A percentile compares a stretch with the other conserved stretches of the same genome.
Conservation (phyloP, 2,888 invertebrate species). For the Sinhomidia bicolor region DNA sequence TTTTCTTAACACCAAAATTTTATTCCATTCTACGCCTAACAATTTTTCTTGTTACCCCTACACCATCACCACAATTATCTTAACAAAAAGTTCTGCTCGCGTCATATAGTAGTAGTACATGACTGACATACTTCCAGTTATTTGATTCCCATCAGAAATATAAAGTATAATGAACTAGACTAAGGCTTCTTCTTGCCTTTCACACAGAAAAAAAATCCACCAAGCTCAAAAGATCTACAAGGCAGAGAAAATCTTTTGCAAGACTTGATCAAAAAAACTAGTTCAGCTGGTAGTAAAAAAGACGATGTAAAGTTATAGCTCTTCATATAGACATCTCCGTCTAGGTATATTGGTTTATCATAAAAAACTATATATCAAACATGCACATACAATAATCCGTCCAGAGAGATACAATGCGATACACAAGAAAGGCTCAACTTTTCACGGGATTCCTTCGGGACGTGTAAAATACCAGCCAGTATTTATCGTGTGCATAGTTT, state of each 20-base stretch:
- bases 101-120: too few species aligned
- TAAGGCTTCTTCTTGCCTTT: background rate
- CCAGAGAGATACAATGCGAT: background rate
- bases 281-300: too few species aligned
- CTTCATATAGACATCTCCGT: background rate
- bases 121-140: too few species aligned
- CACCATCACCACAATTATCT: too few species aligned
- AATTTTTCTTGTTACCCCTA: too few species aligned
- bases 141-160: background rate
- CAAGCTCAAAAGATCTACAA: background rate
- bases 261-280: conserved; percentile 27
- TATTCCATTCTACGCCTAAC: too few species aligned
- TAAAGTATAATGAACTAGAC: background rate
- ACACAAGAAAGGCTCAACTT: background rate
- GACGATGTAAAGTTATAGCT: too few species aligned
- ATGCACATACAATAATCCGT: background rate
- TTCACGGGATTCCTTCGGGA: background rate
- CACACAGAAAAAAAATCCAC: background rate
- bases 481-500: background rate
- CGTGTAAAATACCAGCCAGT: background rate
- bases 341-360: background rate
- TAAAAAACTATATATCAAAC: background rate
- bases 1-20: too few species aligned
- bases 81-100: too few species aligned
- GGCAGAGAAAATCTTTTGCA: conserved; percentile 29